Evolutionary conservation across 2,888 invertebrate genomes (phyloP).

Genomic region (Tenthredo livida): DNA sequence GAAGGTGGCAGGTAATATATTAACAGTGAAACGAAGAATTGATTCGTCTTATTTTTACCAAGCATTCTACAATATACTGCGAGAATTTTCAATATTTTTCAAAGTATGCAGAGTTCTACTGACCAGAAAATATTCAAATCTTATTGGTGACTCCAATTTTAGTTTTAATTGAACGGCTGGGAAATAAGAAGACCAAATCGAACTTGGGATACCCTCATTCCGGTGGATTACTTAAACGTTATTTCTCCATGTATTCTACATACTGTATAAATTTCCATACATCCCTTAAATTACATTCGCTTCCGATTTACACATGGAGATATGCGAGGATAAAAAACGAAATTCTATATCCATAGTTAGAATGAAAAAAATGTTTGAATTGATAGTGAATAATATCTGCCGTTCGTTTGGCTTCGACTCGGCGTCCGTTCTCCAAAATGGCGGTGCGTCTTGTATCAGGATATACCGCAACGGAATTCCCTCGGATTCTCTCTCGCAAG

Average conservation of each 20-base stretch:
- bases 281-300: not conserved
- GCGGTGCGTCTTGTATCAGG: slow-evolving; percentile 32
- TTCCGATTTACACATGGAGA: not conserved
- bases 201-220: not conserved
- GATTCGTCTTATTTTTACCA: not conserved
- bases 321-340: not conserved
- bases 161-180: not conserved
- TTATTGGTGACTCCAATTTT: not conserved
- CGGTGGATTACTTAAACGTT: not conserved
- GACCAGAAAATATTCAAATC: not conserved
- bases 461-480: slow-evolving; percentile 11
- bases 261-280: not conserved
- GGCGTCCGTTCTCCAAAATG: slow-evolving; percentile 50
- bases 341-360: not conserved
- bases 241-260: not conserved
- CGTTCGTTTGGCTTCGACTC: slow-evolving; percentile 12
- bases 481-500: slow-evolving; percentile 23
- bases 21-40: not conserved
- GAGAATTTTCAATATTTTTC: not conserved
- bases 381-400: slow-evolving; percentile 16
- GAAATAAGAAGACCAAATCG: not conserved
- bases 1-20: not conserved
- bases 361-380: not conserved
- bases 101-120: not conserved
- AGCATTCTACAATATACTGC: not conserved